Evolutionary conservation across 1,140 invertebrate species (phyloP).

Genomic region (Drosophila rufa): DNA sequence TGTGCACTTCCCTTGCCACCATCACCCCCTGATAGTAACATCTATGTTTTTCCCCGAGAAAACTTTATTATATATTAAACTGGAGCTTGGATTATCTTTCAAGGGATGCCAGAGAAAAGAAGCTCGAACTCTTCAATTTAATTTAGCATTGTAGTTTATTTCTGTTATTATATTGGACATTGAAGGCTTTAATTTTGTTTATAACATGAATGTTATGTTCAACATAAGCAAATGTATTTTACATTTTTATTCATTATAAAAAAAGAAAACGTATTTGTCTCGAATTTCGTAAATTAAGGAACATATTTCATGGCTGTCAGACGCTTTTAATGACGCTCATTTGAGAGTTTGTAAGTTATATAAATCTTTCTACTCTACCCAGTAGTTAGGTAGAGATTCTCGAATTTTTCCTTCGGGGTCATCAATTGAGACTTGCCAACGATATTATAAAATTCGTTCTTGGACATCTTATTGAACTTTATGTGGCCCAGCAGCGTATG

Average conservation of each 20-base stretch:
- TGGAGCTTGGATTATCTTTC: too few species aligned
- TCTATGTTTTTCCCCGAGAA: background rate
- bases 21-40: background rate
- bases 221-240: background rate
- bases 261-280: background rate
- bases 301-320: background rate
- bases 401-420: slow-evolving; percentile 9
- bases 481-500: slow-evolving; percentile 14
- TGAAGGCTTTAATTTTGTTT: background rate
- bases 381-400: background rate
- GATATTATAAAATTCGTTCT: slow-evolving; percentile 4
- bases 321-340: too few species aligned
- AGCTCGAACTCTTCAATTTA: too few species aligned
- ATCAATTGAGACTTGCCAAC: slow-evolving; percentile 27
- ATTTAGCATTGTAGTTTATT: too few species aligned
- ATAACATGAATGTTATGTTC: background rate
- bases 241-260: background rate
- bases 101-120: background rate
- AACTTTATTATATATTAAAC: slow-evolving; percentile 16
- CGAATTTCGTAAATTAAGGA: background rate
- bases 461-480: background rate
- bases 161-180: background rate
- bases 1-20: slow-evolving; percentile 30
- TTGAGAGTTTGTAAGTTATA: background rate
- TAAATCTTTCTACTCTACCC: background rate